Evolutionary conservation across 1,140 invertebrate genomes (phyloP).

Genomic region (Gonatopus flavifemur): DNA sequence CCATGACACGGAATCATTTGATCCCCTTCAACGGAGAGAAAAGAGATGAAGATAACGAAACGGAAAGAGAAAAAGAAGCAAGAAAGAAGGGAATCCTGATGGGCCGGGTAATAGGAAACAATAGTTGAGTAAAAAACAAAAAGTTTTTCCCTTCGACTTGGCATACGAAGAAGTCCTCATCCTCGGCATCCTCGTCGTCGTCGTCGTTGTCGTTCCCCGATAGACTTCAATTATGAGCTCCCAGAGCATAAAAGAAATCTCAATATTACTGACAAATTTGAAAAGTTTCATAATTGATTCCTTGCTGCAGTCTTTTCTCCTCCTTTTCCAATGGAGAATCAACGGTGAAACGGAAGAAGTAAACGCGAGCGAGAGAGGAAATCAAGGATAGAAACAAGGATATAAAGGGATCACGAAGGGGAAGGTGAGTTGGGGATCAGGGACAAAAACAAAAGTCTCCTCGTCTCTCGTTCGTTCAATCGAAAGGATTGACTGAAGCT

Average conservation of each 20-base stretch:
- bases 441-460: conserved; percentile 45
- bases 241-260: conserved; percentile 56
- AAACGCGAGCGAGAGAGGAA: conserved; percentile 5
- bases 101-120: conserved; percentile 48
- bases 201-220: conserved; percentile 39
- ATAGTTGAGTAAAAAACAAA: conserved; percentile 56
- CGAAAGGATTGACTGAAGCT: conserved; percentile 52
- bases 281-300: conserved; percentile 60
- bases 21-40: conserved; percentile 23
- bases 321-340: conserved; percentile 12
- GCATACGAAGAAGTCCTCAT: conserved; percentile 4
- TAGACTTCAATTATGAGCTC: conserved; percentile 58
- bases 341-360: conserved; percentile 21
- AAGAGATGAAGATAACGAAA: conserved; percentile 14
- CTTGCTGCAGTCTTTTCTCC: conserved; percentile 33
- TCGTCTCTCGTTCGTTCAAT: conserved; percentile 41
- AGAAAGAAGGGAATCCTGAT: conserved; percentile 19
- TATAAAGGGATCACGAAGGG: conserved; percentile 24
- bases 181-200: conserved; percentile 1
- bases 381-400: conserved; percentile 17
- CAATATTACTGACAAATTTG: conserved; percentile 60
- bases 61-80: conserved; percentile 1
- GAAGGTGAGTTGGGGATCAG: conserved; percentile 33
- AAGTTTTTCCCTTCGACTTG: conserved; percentile 38
- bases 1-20: conserved; percentile 32